phyloP scores from a whole-genome alignment of 2,797 vertebrate genomes.

The Lagorchestes hirsutus region DNA sequence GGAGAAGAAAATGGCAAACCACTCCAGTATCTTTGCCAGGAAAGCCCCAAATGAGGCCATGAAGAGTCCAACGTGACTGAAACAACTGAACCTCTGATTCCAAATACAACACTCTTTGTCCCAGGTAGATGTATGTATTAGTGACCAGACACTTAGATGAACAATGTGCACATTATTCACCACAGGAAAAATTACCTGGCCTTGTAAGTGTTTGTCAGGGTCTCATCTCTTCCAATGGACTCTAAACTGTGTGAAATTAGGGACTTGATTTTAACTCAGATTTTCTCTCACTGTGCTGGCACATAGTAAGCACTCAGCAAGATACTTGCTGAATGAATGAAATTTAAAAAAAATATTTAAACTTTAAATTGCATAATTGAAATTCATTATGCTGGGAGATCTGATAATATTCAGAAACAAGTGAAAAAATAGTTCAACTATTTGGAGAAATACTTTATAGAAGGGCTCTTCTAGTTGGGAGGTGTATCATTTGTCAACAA shows the following conservation, averaged over 20 bases:
- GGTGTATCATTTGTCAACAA: conserved; percentile 25
- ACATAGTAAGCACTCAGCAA: not conserved
- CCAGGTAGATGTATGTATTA: not conserved
- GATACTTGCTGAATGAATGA: not conserved
- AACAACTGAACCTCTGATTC: not conserved
- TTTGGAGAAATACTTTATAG: not conserved
- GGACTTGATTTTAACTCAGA: not conserved
- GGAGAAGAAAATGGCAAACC: not conserved
- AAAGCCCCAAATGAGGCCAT: not conserved
- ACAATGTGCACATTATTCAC: not conserved
- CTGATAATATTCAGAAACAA: conserved; percentile 48
- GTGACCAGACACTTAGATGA: not conserved
- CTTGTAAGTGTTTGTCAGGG: not conserved
- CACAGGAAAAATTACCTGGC: not conserved
- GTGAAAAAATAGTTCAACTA: not conserved
- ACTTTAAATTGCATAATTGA: conserved; percentile 30
- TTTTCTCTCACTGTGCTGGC: not conserved
- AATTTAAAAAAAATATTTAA: not conserved
- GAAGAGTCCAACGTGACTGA: not conserved
- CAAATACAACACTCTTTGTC: not conserved
- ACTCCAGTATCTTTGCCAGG: not conserved
- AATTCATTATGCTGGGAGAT: conserved; percentile 20
- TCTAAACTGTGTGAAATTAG: not conserved
- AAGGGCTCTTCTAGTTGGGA: not conserved
- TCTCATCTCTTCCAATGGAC: not conserved